Percentiles rank a stretch among this genome's conserved stretches.
These are phyloP conservation scores for Drosophila pullipes DNA, from an alignment of 2,888 invertebrate species.

Conservation along the genomic window DNA sequence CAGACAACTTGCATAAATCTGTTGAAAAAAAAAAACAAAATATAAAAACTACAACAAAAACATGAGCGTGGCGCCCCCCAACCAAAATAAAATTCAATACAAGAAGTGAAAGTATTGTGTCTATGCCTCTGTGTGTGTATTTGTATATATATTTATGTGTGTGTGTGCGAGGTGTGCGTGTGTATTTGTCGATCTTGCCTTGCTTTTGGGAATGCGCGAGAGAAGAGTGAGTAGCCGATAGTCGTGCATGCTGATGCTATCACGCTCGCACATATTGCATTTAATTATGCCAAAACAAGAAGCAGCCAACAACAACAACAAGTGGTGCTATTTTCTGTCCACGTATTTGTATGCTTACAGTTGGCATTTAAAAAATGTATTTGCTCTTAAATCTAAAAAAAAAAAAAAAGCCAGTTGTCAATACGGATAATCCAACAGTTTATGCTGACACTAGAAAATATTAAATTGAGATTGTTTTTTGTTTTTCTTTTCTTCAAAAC, in stretches of 20 bases:
- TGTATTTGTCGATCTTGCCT: constrained; percentile 66
- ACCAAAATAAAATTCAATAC: constrained; percentile 72
- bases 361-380: constrained; percentile 61
- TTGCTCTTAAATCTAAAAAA: constrained; percentile 20
- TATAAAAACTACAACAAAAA: constrained; percentile 54
- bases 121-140: constrained; percentile 21
- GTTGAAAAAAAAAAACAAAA: constrained; percentile 41
- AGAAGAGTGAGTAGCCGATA: constrained; percentile 43
- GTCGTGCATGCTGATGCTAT: constrained; percentile 61
- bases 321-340: constrained; percentile 65
- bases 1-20: constrained; percentile 71
- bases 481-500: constrained; percentile 5
- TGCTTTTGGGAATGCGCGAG: constrained; percentile 61
- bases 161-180: background rate
- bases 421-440: background rate
- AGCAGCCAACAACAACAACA: constrained; percentile 66
- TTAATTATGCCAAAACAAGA: constrained; percentile 68
- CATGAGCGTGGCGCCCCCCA: constrained; percentile 60
- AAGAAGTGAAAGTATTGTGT: constrained; percentile 79
- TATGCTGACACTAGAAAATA: constrained; percentile 5
- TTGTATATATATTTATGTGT: background rate
- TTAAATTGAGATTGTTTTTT: constrained; percentile 1
- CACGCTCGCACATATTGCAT: constrained; percentile 73
- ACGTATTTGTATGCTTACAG: constrained; percentile 28
- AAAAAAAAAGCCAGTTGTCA: constrained; percentile 3